Base-by-base conservation (phyloP, 2,888 invertebrate species). In the Dryobotodes eremita region DNA sequence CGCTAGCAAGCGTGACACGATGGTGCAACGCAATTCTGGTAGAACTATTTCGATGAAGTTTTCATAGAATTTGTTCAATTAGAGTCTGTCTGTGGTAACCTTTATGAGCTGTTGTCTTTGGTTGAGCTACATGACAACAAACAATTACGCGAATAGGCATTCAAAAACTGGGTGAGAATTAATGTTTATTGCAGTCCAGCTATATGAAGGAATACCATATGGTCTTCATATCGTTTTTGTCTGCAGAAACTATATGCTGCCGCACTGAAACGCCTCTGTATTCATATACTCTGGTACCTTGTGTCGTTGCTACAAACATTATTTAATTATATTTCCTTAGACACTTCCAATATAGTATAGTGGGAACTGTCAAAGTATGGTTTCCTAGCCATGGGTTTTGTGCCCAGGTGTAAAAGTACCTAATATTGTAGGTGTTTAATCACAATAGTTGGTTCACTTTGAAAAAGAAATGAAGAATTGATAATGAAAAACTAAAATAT, bases 191-290 rank as follows among this genome's bases (percentile, higher is more conserved):
- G 96, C 96, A 97, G 96, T 93, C 96, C 96, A 96, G 96, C 96
- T 96, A 96, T 96, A 96, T 93, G 90, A 94, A 93, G 94, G 84
- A 84, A 77, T n/a, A 86, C 91, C 92, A 83, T 66, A 90, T 94
- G 93, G 92, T 90, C 95, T 95, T 95, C 90, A 92, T 96, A 96
- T 96, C 96, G 97, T 97, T 96, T 94, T 92, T 95, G 93, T 94
- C 96, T 96, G 96, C 96, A 95, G 75, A 97, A 71, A 96, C 84
- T 1, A 92, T 85, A 90, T 89, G 96, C 95, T 92, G 83, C 92
- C 93, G 92, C 93, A 93, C 92, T 89, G 91, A 91, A 85, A 50
- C 86, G 89, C 92, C 92, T 90, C 83, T 77, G 82, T 89, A 88
- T 82, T 20, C 55, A 74, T 90, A 71, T 90, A 88, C 91, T 82